Evolutionary conservation across 2,113 vertebrate genomes (phyloP).

Genomic region (Excalfactoria chinensis): DNA sequence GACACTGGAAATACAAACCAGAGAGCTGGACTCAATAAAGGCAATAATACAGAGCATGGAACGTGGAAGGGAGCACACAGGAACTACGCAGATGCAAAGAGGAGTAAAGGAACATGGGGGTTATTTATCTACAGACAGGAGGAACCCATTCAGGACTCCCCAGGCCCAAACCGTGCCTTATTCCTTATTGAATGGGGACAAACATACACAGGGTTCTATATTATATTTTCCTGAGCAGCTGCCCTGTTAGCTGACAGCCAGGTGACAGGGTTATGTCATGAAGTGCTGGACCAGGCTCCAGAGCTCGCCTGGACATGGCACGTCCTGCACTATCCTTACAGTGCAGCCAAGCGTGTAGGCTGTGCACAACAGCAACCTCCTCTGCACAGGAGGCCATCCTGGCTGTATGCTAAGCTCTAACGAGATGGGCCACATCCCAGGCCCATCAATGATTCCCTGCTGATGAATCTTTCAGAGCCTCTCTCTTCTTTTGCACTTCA

Average conservation of each 20-base stretch:
- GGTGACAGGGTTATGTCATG: rapidly evolving
- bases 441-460: background rate
- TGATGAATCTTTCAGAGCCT: background rate
- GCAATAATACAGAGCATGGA: background rate
- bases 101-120: background rate
- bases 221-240: background rate
- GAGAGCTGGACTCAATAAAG: background rate
- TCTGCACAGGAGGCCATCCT: background rate
- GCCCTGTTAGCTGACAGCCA: background rate
- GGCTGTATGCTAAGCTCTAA: background rate
- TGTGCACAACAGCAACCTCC: background rate
- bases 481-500: background rate
- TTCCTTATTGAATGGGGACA: background rate
- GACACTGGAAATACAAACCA: background rate
- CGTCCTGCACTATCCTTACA: rapidly evolving
- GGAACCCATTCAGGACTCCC: background rate
- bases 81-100: background rate
- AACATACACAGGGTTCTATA: background rate
- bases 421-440: background rate
- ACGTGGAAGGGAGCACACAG: rapidly evolving
- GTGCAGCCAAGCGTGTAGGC: background rate
- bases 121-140: background rate
- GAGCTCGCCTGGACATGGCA: background rate
- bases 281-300: background rate
- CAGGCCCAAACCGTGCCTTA: background rate